phyloP scores from a whole-genome alignment of 2,113 vertebrate genomes.

The Condylura cristata region DNA sequence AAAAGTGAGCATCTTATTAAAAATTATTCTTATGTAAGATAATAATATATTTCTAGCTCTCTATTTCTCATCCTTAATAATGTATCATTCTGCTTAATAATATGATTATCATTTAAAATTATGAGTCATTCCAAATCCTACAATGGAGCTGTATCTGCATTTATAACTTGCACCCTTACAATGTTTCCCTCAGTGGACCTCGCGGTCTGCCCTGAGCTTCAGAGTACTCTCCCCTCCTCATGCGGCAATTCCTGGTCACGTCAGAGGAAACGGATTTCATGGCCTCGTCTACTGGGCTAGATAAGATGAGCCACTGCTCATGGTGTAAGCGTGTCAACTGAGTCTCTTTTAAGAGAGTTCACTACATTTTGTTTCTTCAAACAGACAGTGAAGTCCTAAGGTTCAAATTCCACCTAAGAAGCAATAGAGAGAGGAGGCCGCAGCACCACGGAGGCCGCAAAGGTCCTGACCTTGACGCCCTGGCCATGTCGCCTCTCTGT shows the following conservation, averaged over 20 bases:
- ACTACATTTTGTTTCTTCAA: not conserved
- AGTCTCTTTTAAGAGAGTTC: not conserved
- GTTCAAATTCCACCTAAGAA: not conserved
- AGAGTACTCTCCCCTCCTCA: not conserved
- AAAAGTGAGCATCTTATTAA: not conserved
- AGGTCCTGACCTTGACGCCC: too few relatives aligned
- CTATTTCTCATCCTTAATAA: not conserved
- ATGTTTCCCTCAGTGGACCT: not conserved
- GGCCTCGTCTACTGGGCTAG: not conserved
- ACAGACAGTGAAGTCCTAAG: not conserved
- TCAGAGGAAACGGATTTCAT: slow-evolving; percentile 17
- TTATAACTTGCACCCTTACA: not conserved
- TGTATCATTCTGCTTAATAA: not conserved
- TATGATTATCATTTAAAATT: not conserved
- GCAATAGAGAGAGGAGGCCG: not conserved
- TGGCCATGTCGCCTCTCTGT: too few relatives aligned
- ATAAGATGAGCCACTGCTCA: not conserved
- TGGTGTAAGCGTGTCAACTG: not conserved
- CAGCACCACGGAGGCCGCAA: fast-evolving
- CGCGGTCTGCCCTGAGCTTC: not conserved
- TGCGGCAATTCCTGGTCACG: too few relatives aligned
- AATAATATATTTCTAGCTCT: not conserved
- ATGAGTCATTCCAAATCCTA: not conserved
- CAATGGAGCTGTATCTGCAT: not conserved
- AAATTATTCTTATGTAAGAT: not conserved